Conservation (phyloP, 2,113 vertebrate genomes). For the Puntigrus tetrazona region DNA sequence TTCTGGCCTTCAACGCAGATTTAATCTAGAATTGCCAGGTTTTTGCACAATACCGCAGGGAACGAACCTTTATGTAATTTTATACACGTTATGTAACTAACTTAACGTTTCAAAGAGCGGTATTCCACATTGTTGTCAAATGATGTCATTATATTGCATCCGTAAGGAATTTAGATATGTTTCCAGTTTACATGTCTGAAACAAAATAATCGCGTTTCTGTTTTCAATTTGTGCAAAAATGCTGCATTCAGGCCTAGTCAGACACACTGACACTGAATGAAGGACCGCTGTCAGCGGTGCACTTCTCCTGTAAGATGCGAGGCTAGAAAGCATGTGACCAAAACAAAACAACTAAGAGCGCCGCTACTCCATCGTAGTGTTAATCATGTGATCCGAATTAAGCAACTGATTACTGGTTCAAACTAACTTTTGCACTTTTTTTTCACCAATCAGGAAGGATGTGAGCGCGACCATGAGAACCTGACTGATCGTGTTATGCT, state of each 20-base stretch:
- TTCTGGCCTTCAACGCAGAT: not conserved
- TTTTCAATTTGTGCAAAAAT: not conserved
- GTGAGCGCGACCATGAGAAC: not conserved
- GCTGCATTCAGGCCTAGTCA: not conserved
- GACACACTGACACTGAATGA: not conserved
- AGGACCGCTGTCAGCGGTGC: not conserved
- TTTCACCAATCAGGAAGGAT: constrained; percentile 1
- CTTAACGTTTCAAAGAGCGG: not conserved
- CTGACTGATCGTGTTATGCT: not conserved
- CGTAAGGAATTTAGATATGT: not conserved
- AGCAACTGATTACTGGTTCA: not conserved
- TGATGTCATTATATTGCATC: not conserved
- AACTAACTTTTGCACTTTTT: not conserved
- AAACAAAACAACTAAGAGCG: not conserved
- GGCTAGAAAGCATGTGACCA: not conserved
- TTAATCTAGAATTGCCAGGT: not conserved
- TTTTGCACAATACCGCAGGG: not conserved
- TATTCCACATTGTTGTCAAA: not conserved
- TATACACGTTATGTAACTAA: not conserved
- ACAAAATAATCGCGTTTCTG: not conserved
- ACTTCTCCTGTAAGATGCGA: not conserved
- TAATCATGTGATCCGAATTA: not conserved
- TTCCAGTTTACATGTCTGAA: not conserved
- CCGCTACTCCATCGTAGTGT: too few relatives aligned
- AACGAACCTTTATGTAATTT: not conserved